Evolutionary conservation across 2,888 invertebrate genomes (phyloP).

Genomic region (Apamea anceps): DNA sequence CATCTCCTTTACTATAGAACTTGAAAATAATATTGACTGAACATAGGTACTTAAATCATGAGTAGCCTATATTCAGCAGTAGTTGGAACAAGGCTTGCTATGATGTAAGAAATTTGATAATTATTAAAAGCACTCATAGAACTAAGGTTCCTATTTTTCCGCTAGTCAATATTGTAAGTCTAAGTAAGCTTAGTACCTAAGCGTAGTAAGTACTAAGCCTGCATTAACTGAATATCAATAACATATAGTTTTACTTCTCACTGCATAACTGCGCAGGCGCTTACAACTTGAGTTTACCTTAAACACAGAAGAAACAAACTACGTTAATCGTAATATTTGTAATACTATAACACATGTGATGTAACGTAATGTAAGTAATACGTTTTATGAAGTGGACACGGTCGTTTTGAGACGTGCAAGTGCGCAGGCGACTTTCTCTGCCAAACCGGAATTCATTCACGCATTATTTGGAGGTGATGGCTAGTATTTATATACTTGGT

Average conservation of each 20-base stretch:
- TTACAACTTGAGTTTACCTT: neutral
- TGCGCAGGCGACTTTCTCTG: conserved; percentile 67
- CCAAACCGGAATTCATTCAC: conserved; percentile 67
- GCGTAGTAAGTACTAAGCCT: conserved; percentile 12
- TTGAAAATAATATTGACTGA: neutral
- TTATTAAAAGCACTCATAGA: neutral
- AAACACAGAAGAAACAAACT: neutral
- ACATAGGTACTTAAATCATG: neutral
- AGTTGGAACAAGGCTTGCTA: too few species aligned
- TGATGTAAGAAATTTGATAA: neutral
- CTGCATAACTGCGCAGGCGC: conserved; percentile 23
- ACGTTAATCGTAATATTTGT: conserved; percentile 4
- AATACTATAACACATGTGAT: conserved; percentile 10
- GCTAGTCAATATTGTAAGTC: neutral
- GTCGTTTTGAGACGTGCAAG: conserved; percentile 54
- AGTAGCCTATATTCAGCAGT: neutral
- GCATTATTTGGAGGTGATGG: conserved; percentile 48
- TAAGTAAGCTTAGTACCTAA: neutral
- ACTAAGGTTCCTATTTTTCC: neutral
- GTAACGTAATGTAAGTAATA: conserved; percentile 60
- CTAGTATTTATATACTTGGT: conserved; percentile 39
- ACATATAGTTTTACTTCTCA: neutral
- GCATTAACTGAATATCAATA: conserved; percentile 41
- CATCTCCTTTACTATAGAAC: neutral
- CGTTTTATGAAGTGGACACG: conserved; percentile 27